Evolutionary conservation across 2,113 vertebrate species (phyloP).

Genomic region (Tachysurus vachellii): DNA sequence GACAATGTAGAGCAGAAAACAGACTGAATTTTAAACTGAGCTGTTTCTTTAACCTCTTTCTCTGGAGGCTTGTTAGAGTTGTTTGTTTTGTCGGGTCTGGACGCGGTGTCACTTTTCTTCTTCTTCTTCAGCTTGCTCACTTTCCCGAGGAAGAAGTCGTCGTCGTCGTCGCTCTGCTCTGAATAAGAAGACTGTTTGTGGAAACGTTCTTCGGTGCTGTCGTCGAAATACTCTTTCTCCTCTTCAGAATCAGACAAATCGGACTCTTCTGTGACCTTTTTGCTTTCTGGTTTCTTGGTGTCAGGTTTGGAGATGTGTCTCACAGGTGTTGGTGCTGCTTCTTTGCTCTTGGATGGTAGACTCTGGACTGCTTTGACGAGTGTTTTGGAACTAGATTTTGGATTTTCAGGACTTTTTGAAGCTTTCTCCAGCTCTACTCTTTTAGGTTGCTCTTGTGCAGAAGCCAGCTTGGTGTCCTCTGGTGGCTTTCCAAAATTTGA

Average conservation of each 20-base stretch:
- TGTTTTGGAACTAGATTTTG: conserved; percentile 20
- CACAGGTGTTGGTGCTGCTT: not conserved
- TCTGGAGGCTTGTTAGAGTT: not conserved
- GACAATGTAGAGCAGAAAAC: conserved; percentile 84
- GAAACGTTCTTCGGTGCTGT: conserved; percentile 97
- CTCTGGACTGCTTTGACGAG: conserved; percentile 15
- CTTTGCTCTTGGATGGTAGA: conserved; percentile 6
- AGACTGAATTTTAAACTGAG: conserved; percentile 71
- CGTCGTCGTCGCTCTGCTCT: conserved; percentile 79
- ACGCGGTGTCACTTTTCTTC: conserved; percentile 52
- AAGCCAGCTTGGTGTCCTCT: not conserved
- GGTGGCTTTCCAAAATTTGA: not conserved
- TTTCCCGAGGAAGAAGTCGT: conserved; percentile 94
- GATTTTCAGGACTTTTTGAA: not conserved
- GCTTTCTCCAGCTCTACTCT: not conserved
- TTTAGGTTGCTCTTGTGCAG: conserved; percentile 4
- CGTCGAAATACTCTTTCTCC: conserved; percentile 84
- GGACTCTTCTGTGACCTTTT: conserved; percentile 47
- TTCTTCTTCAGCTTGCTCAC: conserved; percentile 82
- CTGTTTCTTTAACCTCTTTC: conserved; percentile 41
- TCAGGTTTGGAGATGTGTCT: conserved; percentile 44
- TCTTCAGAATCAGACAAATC: conserved; percentile 68
- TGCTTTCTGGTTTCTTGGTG: not conserved
- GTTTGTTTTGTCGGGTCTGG: conserved; percentile 50
- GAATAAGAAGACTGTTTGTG: conserved; percentile 85